phyloP scores from a whole-genome alignment of 1,140 invertebrate species.

The Mycetomoellerius zeteki region DNA sequence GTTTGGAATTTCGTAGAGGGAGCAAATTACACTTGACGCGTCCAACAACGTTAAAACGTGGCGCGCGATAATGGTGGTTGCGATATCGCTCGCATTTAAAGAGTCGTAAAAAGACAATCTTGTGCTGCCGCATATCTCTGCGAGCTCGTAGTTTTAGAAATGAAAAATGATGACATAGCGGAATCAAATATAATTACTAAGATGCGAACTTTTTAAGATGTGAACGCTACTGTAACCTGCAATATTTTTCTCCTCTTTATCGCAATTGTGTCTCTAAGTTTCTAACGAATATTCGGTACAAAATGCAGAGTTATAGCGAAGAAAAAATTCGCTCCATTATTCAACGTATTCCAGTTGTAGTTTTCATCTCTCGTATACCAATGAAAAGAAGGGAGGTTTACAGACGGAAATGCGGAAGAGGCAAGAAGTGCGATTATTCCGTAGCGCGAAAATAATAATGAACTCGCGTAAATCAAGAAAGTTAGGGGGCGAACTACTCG shows the following conservation, averaged over 20 bases:
- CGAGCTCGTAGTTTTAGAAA: not conserved
- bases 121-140: not conserved
- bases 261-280: not conserved
- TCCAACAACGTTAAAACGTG: slow-evolving; percentile 35
- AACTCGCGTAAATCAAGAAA: slow-evolving; percentile 86
- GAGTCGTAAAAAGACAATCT: not conserved
- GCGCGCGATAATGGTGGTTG: slow-evolving; percentile 68
- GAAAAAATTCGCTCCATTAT: slow-evolving; percentile 64
- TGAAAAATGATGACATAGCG: not conserved
- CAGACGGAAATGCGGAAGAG: slow-evolving; percentile 48
- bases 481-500: slow-evolving; percentile 83
- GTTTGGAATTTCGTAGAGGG: slow-evolving; percentile 1
- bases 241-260: not conserved
- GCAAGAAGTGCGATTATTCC: slow-evolving; percentile 79
- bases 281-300: slow-evolving; percentile 33
- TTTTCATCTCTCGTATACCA: slow-evolving; percentile 33
- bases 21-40: slow-evolving; percentile 58
- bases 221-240: not conserved
- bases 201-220: not conserved
- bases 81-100: slow-evolving; percentile 36
- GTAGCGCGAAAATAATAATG: slow-evolving; percentile 85
- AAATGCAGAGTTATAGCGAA: slow-evolving; percentile 6
- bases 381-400: not conserved
- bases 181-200: not conserved
- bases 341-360: slow-evolving; percentile 53